Conservation (phyloP, 2,797 vertebrate species). For the Adrianichthys oophorus region DNA sequence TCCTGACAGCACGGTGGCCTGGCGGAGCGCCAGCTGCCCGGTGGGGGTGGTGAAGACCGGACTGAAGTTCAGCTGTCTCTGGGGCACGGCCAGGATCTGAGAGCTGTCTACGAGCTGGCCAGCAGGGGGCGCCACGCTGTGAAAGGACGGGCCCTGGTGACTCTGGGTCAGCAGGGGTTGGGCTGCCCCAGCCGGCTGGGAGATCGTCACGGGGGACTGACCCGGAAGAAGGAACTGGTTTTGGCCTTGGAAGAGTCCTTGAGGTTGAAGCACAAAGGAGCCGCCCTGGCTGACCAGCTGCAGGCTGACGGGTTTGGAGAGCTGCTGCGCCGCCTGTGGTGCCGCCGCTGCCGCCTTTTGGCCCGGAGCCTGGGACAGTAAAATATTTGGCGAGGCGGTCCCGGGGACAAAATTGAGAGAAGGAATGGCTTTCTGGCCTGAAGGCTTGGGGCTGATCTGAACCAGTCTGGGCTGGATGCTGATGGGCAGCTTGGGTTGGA, state of each 20-base stretch:
- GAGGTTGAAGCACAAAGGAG: constrained; percentile 81
- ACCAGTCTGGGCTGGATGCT: constrained; percentile 82
- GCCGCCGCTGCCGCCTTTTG: constrained; percentile 60
- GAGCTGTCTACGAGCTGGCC: constrained; percentile 76
- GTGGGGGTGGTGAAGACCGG: constrained; percentile 78
- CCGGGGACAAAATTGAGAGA: constrained; percentile 77
- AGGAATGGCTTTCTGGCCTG: constrained; percentile 69
- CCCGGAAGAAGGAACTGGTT: constrained; percentile 81
- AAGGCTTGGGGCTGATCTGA: constrained; percentile 81
- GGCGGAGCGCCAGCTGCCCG: constrained; percentile 78
- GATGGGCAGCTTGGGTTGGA: constrained; percentile 81
- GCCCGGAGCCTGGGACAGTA: constrained; percentile 70
- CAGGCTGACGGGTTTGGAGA: constrained; percentile 77
- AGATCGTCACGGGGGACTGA: constrained; percentile 71
- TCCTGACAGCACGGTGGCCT: constrained; percentile 78
- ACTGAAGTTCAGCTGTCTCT: constrained; percentile 81
- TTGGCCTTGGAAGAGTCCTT: constrained; percentile 80
- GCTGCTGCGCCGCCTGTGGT: constrained; percentile 48
- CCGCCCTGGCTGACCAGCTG: constrained; percentile 81
- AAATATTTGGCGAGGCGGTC: constrained; percentile 71
- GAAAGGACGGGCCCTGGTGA: constrained; percentile 60
- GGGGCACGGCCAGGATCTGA: constrained; percentile 78
- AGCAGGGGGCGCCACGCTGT: constrained; percentile 55
- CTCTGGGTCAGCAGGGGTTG: constrained; percentile 65
- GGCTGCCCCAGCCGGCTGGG: constrained; percentile 61